These are phyloP conservation scores for Cynoglossus semilaevis DNA, from an alignment of 2,113 vertebrate species.

Conservation along the genomic window DNA sequence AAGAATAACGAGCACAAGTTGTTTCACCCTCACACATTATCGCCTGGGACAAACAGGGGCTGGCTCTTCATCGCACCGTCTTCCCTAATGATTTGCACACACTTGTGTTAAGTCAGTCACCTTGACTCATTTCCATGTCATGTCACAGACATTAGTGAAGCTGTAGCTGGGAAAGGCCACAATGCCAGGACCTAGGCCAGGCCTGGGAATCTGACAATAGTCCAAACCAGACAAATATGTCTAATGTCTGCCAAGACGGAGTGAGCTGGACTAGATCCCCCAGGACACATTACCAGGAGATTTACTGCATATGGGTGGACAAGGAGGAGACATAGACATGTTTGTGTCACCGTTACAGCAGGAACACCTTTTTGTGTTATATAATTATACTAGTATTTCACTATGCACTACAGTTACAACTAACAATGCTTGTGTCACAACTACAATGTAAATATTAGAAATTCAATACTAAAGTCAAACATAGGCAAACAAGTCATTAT, in stretches of 20 bases:
- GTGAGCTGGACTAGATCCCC: constrained; percentile 23
- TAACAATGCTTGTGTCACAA: too few species aligned
- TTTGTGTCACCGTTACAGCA: not conserved
- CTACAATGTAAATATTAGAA: too few species aligned
- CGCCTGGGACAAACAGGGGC: constrained; percentile 48
- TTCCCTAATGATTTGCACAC: constrained; percentile 32
- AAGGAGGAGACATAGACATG: too few species aligned
- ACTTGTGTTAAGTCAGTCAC: constrained; percentile 52
- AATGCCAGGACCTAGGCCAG: constrained; percentile 51
- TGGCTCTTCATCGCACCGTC: constrained; percentile 20
- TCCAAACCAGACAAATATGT: constrained; percentile 24
- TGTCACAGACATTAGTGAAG: constrained; percentile 39
- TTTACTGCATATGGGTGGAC: too few species aligned
- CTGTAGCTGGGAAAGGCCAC: constrained; percentile 41
- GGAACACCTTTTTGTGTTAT: too few species aligned
- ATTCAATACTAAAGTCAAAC: too few species aligned
- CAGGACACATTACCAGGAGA: not conserved
- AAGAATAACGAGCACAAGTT: constrained; percentile 33
- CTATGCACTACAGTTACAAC: too few species aligned
- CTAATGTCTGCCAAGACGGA: constrained; percentile 30
- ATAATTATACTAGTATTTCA: too few species aligned
- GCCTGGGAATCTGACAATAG: constrained; percentile 53
- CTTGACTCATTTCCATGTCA: constrained; percentile 52
- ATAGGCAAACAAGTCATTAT: too few species aligned
- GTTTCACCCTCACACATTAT: constrained; percentile 57